A percentile compares a stretch with the other conserved stretches of the same genome.
These are phyloP conservation scores for Phaedon cochleariae DNA, from an alignment of 2,888 invertebrate species.

Conservation along the genomic window DNA sequence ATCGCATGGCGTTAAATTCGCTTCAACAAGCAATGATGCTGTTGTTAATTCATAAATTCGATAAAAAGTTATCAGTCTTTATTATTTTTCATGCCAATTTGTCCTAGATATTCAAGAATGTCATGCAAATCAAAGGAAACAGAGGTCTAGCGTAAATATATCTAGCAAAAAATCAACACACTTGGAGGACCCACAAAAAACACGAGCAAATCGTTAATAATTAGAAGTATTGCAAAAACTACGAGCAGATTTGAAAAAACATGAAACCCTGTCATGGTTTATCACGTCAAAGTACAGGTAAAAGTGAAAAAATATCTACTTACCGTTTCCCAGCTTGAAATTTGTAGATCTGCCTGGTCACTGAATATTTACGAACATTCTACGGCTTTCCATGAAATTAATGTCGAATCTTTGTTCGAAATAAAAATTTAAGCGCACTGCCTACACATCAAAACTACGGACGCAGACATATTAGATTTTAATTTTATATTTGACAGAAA, in stretches of 20 bases:
- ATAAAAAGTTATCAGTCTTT: background rate
- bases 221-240: conserved; percentile 24
- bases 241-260: conserved; percentile 33
- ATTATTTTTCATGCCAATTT: background rate
- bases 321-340: conserved; percentile 24
- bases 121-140: conserved; percentile 5
- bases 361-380: conserved; percentile 25
- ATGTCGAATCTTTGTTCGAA: conserved; percentile 24
- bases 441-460: conserved; percentile 35
- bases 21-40: background rate
- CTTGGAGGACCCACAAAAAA: conserved; percentile 16
- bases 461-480: conserved; percentile 37
- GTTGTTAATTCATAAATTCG: background rate
- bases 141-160: background rate
- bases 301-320: conserved; percentile 23
- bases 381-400: conserved; percentile 17
- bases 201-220: background rate
- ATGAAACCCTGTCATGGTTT: conserved; percentile 26
- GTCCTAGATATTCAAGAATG: conserved; percentile 4
- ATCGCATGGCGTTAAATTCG: background rate
- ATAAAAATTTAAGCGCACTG: conserved; percentile 27
- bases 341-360: conserved; percentile 12
- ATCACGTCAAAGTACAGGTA: conserved; percentile 5
- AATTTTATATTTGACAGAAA: conserved; percentile 26
- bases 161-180: conserved; percentile 14